These are phyloP conservation scores for Gouania willdenowi DNA, from an alignment of 2,797 vertebrate species.

Conservation along the genomic window DNA sequence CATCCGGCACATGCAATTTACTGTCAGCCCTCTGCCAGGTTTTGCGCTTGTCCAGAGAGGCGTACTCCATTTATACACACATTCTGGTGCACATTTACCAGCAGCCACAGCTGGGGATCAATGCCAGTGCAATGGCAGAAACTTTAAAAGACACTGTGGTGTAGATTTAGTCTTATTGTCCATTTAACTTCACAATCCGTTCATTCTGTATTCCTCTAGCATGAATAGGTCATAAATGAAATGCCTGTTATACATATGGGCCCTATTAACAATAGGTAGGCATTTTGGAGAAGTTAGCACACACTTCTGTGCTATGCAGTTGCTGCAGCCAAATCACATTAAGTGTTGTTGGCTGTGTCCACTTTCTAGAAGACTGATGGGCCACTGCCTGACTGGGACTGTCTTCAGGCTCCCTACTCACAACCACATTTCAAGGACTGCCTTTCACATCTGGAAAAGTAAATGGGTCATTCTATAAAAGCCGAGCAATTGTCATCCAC, in stretches of 20 bases:
- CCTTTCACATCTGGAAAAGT: conserved; percentile 75
- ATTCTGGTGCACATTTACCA: conserved; percentile 66
- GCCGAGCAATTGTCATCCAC: conserved; percentile 36
- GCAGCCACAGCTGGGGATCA: conserved; percentile 71
- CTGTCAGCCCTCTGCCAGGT: conserved; percentile 72
- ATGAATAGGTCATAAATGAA: background rate
- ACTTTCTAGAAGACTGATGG: conserved; percentile 71
- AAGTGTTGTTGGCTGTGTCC: conserved; percentile 65
- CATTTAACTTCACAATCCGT: conserved; percentile 51
- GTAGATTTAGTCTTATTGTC: conserved; percentile 71
- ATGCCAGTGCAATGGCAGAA: conserved; percentile 62
- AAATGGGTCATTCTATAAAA: conserved; percentile 63
- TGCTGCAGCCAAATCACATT: conserved; percentile 53
- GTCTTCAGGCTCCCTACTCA: conserved; percentile 58
- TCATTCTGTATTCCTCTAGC: too few relatives aligned
- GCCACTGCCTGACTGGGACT: conserved; percentile 56
- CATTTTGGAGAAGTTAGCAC: conserved; percentile 13
- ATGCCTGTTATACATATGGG: background rate
- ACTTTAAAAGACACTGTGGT: conserved; percentile 67
- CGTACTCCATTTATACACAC: conserved; percentile 69
- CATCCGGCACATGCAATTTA: conserved; percentile 80
- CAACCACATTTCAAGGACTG: conserved; percentile 65
- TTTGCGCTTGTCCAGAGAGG: conserved; percentile 77
- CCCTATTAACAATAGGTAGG: background rate
- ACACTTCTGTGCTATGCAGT: conserved; percentile 27